Evolutionary conservation across 2,113 vertebrate species (phyloP).

Genomic region (Suricata suricatta): DNA sequence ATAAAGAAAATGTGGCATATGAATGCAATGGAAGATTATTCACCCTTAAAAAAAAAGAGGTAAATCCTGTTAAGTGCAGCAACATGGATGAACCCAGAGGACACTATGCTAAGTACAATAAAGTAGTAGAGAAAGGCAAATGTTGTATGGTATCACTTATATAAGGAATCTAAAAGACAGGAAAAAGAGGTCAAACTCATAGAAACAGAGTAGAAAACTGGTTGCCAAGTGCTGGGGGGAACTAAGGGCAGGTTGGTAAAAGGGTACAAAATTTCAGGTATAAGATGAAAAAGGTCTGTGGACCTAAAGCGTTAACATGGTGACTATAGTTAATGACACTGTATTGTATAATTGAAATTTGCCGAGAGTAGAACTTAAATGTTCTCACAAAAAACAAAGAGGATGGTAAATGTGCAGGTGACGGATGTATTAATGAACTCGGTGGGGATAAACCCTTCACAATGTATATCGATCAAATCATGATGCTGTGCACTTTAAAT

Average conservation of each 20-base stretch:
- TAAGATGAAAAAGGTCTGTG: neutral
- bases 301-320: neutral
- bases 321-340: neutral
- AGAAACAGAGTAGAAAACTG: neutral
- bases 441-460: neutral
- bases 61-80: neutral
- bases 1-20: neutral
- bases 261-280: neutral
- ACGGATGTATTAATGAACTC: neutral
- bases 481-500: neutral
- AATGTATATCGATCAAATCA: neutral
- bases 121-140: neutral
- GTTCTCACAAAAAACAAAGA: neutral
- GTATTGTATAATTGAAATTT: neutral
- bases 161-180: neutral
- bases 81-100: neutral
- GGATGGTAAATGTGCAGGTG: neutral
- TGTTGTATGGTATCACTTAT: neutral
- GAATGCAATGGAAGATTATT: neutral
- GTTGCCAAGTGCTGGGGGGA: neutral
- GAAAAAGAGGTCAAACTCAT: neutral
- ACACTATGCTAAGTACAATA: neutral
- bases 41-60: neutral
- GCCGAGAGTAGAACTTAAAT: neutral
- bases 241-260: neutral